These are phyloP conservation scores for Zaprionus nigranus DNA, from an alignment of 1,140 invertebrate genomes.

Conservation along the genomic window DNA sequence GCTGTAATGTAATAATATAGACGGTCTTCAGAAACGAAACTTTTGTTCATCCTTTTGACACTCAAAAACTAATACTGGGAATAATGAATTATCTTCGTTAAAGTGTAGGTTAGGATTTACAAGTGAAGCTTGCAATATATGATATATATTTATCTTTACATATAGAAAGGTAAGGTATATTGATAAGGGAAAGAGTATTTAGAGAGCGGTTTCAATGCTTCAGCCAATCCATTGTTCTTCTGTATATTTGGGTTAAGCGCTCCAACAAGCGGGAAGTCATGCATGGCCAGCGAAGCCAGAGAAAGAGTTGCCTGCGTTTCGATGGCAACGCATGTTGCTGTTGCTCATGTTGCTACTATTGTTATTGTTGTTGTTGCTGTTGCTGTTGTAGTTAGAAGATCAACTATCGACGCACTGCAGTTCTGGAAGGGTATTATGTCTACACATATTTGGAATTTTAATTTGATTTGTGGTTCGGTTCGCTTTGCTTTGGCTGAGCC, in stretches of 20 bases:
- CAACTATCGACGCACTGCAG: constrained; percentile 46
- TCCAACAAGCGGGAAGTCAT: constrained; percentile 70
- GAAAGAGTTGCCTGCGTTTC: constrained; percentile 47
- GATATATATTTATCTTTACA: too few species aligned
- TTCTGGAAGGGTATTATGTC: constrained; percentile 43
- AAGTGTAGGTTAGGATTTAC: too few species aligned
- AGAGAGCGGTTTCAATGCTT: not conserved
- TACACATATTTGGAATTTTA: constrained; percentile 70
- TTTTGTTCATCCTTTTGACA: too few species aligned
- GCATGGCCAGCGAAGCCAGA: constrained; percentile 50
- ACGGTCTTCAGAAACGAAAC: too few species aligned
- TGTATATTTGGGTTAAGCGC: constrained; percentile 73
- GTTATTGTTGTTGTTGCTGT: not conserved
- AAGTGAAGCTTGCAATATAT: too few species aligned
- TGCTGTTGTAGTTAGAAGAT: constrained; percentile 27
- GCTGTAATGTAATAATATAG: too few species aligned
- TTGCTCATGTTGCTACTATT: not conserved
- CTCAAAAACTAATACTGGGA: too few species aligned
- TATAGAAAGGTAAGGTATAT: not conserved
- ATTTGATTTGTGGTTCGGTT: constrained; percentile 74
- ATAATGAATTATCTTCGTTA: too few species aligned
- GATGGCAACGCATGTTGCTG: constrained; percentile 15
- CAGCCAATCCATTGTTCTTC: constrained; percentile 27
- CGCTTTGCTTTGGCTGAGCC: constrained; percentile 22
- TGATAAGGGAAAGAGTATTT: constrained; percentile 19